phyloP scores from a whole-genome alignment of 2,888 invertebrate species.

The Cryptus armator region DNA sequence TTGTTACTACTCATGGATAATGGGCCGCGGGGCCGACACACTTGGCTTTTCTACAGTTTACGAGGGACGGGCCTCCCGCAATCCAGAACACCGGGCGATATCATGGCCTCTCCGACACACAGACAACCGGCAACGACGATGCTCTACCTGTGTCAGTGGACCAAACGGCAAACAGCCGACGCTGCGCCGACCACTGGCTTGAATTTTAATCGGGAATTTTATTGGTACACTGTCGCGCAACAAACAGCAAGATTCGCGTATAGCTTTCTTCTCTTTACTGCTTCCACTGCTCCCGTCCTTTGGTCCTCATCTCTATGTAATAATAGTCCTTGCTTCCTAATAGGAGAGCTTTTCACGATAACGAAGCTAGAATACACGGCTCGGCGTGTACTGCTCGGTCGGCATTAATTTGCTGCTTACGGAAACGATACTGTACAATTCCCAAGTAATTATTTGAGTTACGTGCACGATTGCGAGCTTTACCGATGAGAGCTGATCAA shows the following conservation, averaged over 20 bases:
- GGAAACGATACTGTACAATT: conserved; percentile 9
- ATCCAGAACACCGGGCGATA: conserved; percentile 35
- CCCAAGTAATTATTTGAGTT: conserved; percentile 35
- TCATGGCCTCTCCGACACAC: conserved; percentile 16
- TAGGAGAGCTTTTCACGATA: conserved; percentile 19
- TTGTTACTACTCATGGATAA: conserved; percentile 72
- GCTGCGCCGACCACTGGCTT: conserved; percentile 63
- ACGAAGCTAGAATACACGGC: not conserved
- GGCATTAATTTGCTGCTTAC: not conserved
- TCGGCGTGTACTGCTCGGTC: not conserved
- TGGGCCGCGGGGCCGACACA: conserved; percentile 59
- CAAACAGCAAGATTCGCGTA: not conserved
- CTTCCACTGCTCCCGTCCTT: not conserved
- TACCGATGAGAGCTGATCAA: too few species aligned
- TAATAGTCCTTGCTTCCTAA: conserved; percentile 19
- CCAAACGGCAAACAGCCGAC: conserved; percentile 5
- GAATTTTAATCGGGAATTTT: conserved; percentile 79
- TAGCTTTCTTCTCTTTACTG: not conserved
- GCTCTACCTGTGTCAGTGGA: conserved; percentile 17
- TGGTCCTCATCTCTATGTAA: conserved; percentile 8
- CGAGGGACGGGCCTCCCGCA: conserved; percentile 49
- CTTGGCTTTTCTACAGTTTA: conserved; percentile 69
- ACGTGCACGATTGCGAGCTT: conserved; percentile 3
- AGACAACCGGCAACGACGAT: conserved; percentile 5
- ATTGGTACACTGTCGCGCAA: conserved; percentile 40